Conservation (phyloP, 2,113 vertebrate genomes). For the Phalacrocorax pelagicus region DNA sequence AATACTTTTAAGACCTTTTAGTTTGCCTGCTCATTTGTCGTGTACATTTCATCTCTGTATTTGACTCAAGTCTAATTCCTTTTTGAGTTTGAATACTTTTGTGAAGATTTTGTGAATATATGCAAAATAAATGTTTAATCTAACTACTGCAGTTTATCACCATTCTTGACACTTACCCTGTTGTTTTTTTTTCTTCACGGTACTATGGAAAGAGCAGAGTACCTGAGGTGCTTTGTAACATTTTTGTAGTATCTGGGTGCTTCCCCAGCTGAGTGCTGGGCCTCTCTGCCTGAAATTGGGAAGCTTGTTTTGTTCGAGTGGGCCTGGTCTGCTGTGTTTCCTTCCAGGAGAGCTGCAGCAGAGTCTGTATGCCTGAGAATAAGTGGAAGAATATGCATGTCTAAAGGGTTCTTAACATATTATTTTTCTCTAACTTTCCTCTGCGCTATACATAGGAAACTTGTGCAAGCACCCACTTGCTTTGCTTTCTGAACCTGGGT, state of each 20-base stretch:
- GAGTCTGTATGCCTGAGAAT: not conserved
- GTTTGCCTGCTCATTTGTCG: conserved; percentile 82
- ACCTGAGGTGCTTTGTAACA: not conserved
- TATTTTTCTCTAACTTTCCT: not conserved
- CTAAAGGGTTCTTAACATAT: not conserved
- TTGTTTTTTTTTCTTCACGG: not conserved
- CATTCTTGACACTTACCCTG: conserved; percentile 26
- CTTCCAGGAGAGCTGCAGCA: not conserved
- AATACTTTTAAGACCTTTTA: conserved; percentile 79
- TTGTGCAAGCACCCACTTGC: not conserved
- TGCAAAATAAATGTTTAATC: conserved; percentile 69
- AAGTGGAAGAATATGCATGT: not conserved
- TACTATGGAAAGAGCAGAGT: not conserved
- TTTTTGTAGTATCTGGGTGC: not conserved
- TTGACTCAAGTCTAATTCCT: conserved; percentile 68
- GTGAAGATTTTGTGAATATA: conserved; percentile 69
- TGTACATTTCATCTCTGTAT: conserved; percentile 78
- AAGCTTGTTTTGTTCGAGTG: not conserved
- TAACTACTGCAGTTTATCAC: conserved; percentile 55
- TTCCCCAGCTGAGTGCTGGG: not conserved
- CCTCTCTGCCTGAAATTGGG: not conserved
- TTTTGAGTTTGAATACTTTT: conserved; percentile 73
- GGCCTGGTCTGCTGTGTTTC: not conserved
- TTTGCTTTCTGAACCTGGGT: accelerated
- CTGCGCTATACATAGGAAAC: not conserved